Percentiles rank a stretch among this genome's conserved stretches.
Conservation (phyloP, 2,797 vertebrate genomes). For the Phyllotis vaccarum region DNA sequence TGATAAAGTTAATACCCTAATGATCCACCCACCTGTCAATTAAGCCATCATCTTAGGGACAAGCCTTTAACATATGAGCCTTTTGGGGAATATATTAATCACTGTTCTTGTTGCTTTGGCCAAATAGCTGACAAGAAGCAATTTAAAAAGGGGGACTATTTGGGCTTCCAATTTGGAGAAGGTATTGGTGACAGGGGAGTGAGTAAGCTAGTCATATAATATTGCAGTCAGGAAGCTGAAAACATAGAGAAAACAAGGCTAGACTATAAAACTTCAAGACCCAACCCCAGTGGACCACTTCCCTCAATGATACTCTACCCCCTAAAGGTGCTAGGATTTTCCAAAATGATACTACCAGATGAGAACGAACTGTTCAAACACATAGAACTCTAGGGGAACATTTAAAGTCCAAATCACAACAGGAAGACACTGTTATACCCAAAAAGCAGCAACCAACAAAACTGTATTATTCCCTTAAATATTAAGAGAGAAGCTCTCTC, state of each 20-base stretch:
- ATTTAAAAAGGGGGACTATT: not conserved
- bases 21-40: not conserved
- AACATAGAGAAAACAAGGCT: not conserved
- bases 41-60: not conserved
- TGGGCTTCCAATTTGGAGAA: not conserved
- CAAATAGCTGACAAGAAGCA: not conserved
- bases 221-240: not conserved
- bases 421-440: not conserved
- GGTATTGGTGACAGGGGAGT: not conserved
- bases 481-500: not conserved
- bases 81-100: not conserved
- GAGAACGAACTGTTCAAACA: not conserved
- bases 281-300: not conserved
- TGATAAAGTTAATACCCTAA: not conserved
- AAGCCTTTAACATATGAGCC: not conserved
- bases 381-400: not conserved
- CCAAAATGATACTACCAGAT: not conserved
- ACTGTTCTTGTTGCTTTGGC: not conserved
- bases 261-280: not conserved
- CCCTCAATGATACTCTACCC: not conserved
- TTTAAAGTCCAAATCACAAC: not conserved
- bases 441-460: not conserved
- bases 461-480: not conserved
- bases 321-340: not conserved
- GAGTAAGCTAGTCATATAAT: not conserved